Evolutionary conservation across 92 coral and sea anemone species (phyloP), one percentile per base, ranked within the genome.

Genomic region (Parazoanthus atlanticus): DNA sequence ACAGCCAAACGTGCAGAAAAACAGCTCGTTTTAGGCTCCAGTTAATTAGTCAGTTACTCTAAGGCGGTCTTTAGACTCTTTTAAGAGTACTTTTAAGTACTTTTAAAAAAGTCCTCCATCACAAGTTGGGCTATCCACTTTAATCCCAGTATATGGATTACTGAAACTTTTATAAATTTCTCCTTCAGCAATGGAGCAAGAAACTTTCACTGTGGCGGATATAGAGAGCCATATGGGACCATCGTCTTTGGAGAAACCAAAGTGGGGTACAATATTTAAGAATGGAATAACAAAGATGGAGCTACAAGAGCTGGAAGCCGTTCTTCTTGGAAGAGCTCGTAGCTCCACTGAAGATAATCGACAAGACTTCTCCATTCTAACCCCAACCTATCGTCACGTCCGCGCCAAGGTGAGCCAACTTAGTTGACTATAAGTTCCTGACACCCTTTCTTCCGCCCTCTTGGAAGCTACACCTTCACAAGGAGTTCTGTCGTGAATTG

Each of bases 281-380:
- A 32, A 69, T 84, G 87, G 87, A 19, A 84, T 84, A 70, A 84
- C 87, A 23, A 28, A 84, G 78, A 70, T 84, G 87, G 87, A 84
- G 19, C 38, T 84, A 21, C 16, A 71, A 5, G 43, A 43, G 43
- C 64, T 84, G n/a, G 87, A 84, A 15, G 31, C 3, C 1, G 12
- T 2, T 1, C 76, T 84, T 29, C 29, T 6, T 19, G 36, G 26
- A 10, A 11, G 1, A 3, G 78, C 87, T 17, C 9, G 41, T 8
- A 30, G 43, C 7, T 31, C 8, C 16, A 28, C 15, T 30, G 87
- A 84, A 26, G 78, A 84, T 32, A 26, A 33, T 72, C 76, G 87
- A 30, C 77, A 70, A 34, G 87, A 84, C 41, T 70, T 69, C 5
- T 2, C 78, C 3, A 65, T 84, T 46, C 13, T 28, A 16, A 84